A percentile compares a stretch with the other conserved stretches of the same genome.
Conservation (phyloP, 2,888 invertebrate species). For the Cerastis rubricosa region DNA sequence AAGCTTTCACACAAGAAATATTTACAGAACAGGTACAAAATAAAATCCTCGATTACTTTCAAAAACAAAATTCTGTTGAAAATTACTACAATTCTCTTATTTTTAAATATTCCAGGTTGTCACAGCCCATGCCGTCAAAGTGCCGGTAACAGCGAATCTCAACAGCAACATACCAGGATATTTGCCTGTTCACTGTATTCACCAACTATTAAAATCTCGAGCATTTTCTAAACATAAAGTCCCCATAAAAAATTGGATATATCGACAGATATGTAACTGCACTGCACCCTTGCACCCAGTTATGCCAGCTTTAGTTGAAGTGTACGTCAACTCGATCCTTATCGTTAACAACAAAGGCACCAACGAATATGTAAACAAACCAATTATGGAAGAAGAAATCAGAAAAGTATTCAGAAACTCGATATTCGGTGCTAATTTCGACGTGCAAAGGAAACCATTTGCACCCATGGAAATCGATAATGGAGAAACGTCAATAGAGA, state of each 20-base stretch:
- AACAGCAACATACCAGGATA: conserved; percentile 97
- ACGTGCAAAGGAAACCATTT: conserved; percentile 89
- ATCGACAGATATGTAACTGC: conserved; percentile 97
- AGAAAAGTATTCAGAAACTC: conserved; percentile 95
- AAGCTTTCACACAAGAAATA: conserved; percentile 98
- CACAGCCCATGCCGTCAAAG: conserved; percentile 98
- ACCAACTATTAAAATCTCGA: conserved; percentile 97
- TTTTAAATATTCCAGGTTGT: conserved; percentile 91
- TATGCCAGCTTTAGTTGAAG: conserved; percentile 97
- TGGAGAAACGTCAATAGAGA: conserved; percentile 87
- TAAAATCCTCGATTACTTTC: background rate
- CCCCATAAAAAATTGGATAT: conserved; percentile 99
- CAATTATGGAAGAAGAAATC: conserved; percentile 97
- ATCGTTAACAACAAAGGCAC: conserved; percentile 92
- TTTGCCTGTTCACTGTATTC: conserved; percentile 98
- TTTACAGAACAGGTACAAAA: conserved; percentile 96
- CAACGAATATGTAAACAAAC: conserved; percentile 96
- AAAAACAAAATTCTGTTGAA: conserved; percentile 2
- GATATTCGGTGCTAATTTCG: conserved; percentile 94
- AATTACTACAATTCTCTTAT: background rate
- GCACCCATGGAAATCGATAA: conserved; percentile 90
- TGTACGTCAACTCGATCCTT: conserved; percentile 98
- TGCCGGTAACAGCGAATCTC: conserved; percentile 97
- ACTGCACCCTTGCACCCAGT: conserved; percentile 98
- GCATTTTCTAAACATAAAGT: conserved; percentile 99